phyloP scores from a whole-genome alignment of 2,113 vertebrate genomes.

The Aplodontia rufa region DNA sequence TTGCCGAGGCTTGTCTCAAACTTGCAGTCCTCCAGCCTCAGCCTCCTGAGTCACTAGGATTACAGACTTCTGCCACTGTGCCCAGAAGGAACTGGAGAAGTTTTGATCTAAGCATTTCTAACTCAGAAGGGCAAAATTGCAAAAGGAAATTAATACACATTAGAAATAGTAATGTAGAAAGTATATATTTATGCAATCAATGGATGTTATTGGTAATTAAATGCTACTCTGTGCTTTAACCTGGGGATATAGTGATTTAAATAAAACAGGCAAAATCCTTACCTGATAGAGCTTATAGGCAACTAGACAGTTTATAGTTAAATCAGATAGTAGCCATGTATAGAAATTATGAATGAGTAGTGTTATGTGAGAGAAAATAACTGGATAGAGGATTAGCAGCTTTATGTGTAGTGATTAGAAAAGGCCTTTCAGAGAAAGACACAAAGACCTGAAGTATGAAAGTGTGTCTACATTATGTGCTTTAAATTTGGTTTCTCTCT shows the following conservation, averaged over 20 bases:
- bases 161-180: constrained; percentile 11
- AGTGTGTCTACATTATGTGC: not conserved
- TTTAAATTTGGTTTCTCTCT: constrained; percentile 41
- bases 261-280: not conserved
- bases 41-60: too few relatives aligned
- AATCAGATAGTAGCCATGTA: not conserved
- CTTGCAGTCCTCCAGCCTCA: too few relatives aligned
- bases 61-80: too few relatives aligned
- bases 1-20: too few relatives aligned
- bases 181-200: not conserved
- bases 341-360: constrained; percentile 36
- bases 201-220: constrained; percentile 5
- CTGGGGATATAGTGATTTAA: not conserved
- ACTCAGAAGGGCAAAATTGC: constrained; percentile 1
- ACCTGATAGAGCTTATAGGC: not conserved
- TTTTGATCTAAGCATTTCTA: constrained; percentile 37
- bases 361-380: not conserved
- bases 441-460: not conserved
- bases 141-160: not conserved
- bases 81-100: not conserved
- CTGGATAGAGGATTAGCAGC: not conserved
- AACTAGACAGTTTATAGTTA: constrained; percentile 6
- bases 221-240: not conserved
- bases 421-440: constrained; percentile 6
- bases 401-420: constrained; percentile 14